Conservation (phyloP, 2,797 vertebrate species). For the Sebastolobus altivelis region DNA sequence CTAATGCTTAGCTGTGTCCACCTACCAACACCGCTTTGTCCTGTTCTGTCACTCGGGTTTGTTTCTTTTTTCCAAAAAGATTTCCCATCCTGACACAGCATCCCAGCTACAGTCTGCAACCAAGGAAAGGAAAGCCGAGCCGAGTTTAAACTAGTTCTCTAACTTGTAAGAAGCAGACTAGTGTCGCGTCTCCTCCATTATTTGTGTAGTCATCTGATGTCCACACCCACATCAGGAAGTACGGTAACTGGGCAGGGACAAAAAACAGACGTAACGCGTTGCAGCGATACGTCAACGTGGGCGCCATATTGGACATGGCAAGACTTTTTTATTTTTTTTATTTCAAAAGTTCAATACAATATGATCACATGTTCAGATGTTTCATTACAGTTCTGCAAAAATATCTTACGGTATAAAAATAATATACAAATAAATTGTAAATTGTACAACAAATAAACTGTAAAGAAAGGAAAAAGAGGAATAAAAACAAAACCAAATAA, state of each 20-base stretch:
- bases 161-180: slow-evolving; percentile 1
- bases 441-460: no score
- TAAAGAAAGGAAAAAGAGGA: no score
- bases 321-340: no score
- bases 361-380: no score
- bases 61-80: slow-evolving; percentile 92
- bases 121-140: neutral
- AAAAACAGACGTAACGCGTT: no score
- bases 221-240: slow-evolving; percentile 76
- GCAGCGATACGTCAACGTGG: no score
- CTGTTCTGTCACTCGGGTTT: slow-evolving; percentile 93
- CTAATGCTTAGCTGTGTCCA: slow-evolving; percentile 16
- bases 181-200: slow-evolving; percentile 36
- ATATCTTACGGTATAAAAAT: no score
- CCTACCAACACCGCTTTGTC: slow-evolving; percentile 93
- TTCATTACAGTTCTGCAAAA: no score
- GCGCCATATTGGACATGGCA: no score
- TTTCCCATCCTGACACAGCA: slow-evolving; percentile 89
- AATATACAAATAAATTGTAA: no score
- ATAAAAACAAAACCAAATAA: no score
- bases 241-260: slow-evolving; percentile 37
- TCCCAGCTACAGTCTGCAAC: slow-evolving; percentile 47
- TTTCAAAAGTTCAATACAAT: no score
- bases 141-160: neutral
- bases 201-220: slow-evolving; percentile 60